Conservation (phyloP, 2,797 vertebrate species). For the Clarias pachynema region DNA sequence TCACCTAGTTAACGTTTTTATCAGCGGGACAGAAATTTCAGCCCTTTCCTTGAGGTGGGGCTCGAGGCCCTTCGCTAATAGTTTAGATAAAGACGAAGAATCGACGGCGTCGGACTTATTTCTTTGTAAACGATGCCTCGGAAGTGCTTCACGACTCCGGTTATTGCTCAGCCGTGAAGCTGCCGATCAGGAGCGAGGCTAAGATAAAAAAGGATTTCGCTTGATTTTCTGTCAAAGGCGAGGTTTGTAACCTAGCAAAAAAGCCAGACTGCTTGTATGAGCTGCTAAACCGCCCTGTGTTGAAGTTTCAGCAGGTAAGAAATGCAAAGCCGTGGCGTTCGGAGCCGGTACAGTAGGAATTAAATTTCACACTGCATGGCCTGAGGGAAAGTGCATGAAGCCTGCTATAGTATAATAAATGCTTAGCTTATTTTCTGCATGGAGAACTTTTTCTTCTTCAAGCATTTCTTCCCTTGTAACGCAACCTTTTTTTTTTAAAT, state of each 20-base stretch:
- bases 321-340: slow-evolving; percentile 24
- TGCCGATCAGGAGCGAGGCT: slow-evolving; percentile 4
- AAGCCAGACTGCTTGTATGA: neutral
- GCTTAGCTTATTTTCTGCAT: slow-evolving; percentile 32
- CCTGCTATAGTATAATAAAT: slow-evolving; percentile 21
- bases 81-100: slow-evolving; percentile 77
- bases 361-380: slow-evolving; percentile 37
- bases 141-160: slow-evolving; percentile 45
- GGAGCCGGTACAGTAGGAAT: slow-evolving; percentile 17
- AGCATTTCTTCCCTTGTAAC: slow-evolving; percentile 8
- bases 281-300: neutral
- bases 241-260: neutral
- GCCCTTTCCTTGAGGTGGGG: slow-evolving; percentile 67
- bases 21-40: slow-evolving; percentile 86
- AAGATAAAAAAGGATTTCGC: neutral
- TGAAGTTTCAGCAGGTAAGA: neutral
- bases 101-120: slow-evolving; percentile 46
- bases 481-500: slow-evolving; percentile 8
- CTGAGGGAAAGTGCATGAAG: slow-evolving; percentile 34
- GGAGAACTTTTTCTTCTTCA: slow-evolving; percentile 41
- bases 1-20: slow-evolving; percentile 95
- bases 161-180: slow-evolving; percentile 22
- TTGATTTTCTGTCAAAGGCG: neutral
- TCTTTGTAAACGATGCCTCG: slow-evolving; percentile 55
- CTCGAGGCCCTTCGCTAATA: slow-evolving; percentile 80